Evolutionary conservation across 2,888 invertebrate genomes (phyloP).

Genomic region (Torymus texanus): DNA sequence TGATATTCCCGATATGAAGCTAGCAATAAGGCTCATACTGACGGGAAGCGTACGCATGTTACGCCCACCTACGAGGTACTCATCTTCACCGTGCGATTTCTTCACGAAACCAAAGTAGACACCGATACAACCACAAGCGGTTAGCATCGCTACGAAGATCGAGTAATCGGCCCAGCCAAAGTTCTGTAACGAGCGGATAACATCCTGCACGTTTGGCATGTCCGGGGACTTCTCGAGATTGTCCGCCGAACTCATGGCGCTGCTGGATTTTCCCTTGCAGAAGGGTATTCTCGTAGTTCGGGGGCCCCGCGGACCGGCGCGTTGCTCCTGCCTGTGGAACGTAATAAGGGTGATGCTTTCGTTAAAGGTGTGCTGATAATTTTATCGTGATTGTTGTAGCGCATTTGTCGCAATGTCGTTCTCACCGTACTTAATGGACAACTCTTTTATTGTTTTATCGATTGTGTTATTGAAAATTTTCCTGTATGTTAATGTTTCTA

Average conservation of each 20-base stretch:
- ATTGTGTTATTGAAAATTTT: too few species aligned
- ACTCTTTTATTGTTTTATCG: too few species aligned
- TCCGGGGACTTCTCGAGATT: slow-evolving; percentile 13
- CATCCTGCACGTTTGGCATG: slow-evolving; percentile 74
- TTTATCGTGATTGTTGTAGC: too few species aligned
- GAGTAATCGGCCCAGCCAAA: slow-evolving; percentile 86
- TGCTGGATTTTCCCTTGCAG: neutral
- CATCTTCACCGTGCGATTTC: slow-evolving; percentile 80
- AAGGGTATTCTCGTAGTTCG: too few species aligned
- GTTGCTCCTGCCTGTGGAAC: too few species aligned
- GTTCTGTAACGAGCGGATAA: slow-evolving; percentile 78
- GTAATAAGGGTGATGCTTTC: too few species aligned
- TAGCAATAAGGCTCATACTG: slow-evolving; percentile 89
- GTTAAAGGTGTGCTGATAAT: too few species aligned
- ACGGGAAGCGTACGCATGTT: slow-evolving; percentile 90
- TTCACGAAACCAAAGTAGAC: slow-evolving; percentile 88
- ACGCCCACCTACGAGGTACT: slow-evolving; percentile 87
- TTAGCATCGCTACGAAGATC: slow-evolving; percentile 86
- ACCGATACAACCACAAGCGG: slow-evolving; percentile 86
- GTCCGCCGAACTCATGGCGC: neutral
- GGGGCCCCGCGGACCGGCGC: too few species aligned
- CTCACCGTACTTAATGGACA: too few species aligned
- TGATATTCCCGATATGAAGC: slow-evolving; percentile 87
- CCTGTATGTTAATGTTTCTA: too few species aligned
- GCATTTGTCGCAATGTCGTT: too few species aligned